These are phyloP conservation scores for Aradophagus sp. DNA, from an alignment of 1,140 invertebrate species.

Conservation along the genomic window DNA sequence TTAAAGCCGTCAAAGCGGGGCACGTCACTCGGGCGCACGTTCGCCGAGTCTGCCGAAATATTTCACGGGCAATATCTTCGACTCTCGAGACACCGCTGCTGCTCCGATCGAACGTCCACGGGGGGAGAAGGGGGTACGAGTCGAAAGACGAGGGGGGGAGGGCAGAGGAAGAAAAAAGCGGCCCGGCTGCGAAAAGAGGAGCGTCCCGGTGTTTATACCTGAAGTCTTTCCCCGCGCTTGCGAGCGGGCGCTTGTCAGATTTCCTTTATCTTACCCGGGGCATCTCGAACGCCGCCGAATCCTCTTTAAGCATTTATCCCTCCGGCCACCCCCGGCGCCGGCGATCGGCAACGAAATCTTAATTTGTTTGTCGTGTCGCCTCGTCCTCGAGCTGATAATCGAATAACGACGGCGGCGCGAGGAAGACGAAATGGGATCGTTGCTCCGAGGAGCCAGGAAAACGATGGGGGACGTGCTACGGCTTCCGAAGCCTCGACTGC, in stretches of 20 bases:
- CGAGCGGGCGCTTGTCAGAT: conserved; percentile 73
- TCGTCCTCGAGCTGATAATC: conserved; percentile 43
- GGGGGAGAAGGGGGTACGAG: conserved; percentile 1
- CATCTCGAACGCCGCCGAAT: conserved; percentile 66
- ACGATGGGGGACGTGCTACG: conserved; percentile 63
- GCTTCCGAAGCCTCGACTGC: conserved; percentile 67
- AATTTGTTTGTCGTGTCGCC: conserved; percentile 56
- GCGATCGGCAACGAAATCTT: conserved; percentile 44
- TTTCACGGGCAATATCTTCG: conserved; percentile 45
- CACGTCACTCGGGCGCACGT: conserved; percentile 25
- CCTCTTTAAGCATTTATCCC: conserved; percentile 56
- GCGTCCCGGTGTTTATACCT: conserved; percentile 68
- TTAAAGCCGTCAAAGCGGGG: conserved; percentile 36
- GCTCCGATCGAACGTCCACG: conserved; percentile 42
- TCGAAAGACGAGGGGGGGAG: conserved; percentile 42
- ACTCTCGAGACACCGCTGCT: conserved; percentile 39
- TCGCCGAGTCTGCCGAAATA: conserved; percentile 33
- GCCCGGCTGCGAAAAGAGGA: conserved; percentile 53
- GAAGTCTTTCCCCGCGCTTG: conserved; percentile 63
- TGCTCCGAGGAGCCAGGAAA: conserved; percentile 60
- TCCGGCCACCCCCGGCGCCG: conserved; percentile 21
- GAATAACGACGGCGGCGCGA: conserved; percentile 41
- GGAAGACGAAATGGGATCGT: conserved; percentile 62
- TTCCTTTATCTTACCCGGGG: conserved; percentile 71
- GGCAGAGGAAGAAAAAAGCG: conserved; percentile 46